Base-by-base conservation (phyloP, 2,113 vertebrate genomes). In the Alligator mississippiensis region DNA sequence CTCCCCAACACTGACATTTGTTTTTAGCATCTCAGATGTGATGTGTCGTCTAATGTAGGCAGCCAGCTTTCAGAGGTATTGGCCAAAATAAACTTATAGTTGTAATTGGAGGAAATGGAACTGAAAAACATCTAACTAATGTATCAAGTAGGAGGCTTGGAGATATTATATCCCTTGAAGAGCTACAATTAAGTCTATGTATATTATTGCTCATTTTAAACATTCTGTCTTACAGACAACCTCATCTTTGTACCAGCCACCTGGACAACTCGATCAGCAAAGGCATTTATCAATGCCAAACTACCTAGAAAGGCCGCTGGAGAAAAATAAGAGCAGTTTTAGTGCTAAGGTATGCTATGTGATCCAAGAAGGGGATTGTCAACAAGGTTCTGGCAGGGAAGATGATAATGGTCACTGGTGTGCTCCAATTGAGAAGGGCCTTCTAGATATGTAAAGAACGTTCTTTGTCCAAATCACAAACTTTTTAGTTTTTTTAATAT, bases 341-440 rank as follows among this genome's bases (percentile, higher is more conserved):
- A 61, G 85, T 30, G 1, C n/a, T 0, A 83, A 97, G 97, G 97
- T 97, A 83, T 95, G 93, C 18, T 38, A 58, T 38, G 6, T 22
- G 11, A 60, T 47, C 28, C 55, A 24, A 64, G 28, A 57, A 54
- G 14, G 25, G 74, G 38, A 59, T 5, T 18, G 27, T 86, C 4
- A 11, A 4, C 12, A 34, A 22, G 57, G 18, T 28, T 38, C 21
- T 74, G 38, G 11, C 24, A 74, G 13, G 70, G 34, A 74, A 25
- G 22, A 47, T 22, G 11, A 18, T 11, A 70, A 30, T 70, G 30
- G n/a, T 38, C 68, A 22, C 47, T 47, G 38, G 34, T 21, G 14
- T 8, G 19, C 47, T 25, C 34, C 47, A 22, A 74, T 15, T 4
- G 34, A 76, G 82, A 63, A 58, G 14, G 54, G 18, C 16, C 22